Percentiles rank a stretch among this genome's conserved stretches.
Conservation (phyloP, 2,797 vertebrate genomes). For the Botia almorhae region DNA sequence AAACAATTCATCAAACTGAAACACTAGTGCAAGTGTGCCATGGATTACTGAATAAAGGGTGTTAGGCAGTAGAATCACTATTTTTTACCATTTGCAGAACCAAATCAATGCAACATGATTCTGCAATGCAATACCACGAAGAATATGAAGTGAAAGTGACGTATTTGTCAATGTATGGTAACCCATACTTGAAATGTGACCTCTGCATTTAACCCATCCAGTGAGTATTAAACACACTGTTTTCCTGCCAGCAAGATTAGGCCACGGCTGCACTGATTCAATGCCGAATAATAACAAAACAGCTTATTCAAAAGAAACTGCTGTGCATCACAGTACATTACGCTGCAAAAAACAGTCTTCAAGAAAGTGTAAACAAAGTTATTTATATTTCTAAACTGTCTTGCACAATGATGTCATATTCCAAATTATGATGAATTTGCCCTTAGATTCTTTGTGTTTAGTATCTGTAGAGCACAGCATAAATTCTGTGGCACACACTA, state of each 20-base stretch:
- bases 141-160: background rate
- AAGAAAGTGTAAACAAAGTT: background rate
- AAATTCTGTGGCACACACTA: background rate
- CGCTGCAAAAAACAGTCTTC: background rate
- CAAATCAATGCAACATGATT: no score
- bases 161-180: no score
- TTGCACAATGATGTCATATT: background rate
- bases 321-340: constrained; percentile 1
- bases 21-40: background rate
- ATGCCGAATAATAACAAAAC: background rate
- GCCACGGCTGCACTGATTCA: background rate
- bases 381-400: background rate
- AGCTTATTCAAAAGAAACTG: constrained; percentile 1
- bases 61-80: background rate
- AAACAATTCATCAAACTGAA: constrained; percentile 12
- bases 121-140: background rate
- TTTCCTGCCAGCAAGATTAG: no score
- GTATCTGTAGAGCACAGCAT: background rate
- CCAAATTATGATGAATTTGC: background rate
- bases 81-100: no score
- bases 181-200: no score
- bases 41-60: constrained; percentile 17
- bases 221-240: no score
- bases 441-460: background rate
- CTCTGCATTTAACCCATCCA: no score